These are phyloP conservation scores for Cantharis nigra DNA, from an alignment of 2,888 invertebrate species.

Conservation along the genomic window DNA sequence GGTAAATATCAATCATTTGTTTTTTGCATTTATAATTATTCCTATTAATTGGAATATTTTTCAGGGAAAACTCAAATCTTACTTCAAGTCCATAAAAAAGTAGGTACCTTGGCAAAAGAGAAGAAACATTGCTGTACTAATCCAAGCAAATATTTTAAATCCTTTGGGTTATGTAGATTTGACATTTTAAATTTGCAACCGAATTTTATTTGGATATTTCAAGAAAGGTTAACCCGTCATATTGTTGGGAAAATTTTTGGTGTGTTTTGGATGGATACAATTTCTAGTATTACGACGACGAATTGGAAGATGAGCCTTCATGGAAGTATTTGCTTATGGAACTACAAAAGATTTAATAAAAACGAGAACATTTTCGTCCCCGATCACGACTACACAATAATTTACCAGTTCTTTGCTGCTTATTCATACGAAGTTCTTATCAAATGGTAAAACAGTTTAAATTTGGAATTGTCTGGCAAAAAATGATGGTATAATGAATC, in stretches of 20 bases:
- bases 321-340: not conserved
- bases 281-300: not conserved
- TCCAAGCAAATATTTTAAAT: not conserved
- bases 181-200: not conserved
- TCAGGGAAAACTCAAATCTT: not conserved
- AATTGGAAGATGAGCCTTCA: not conserved
- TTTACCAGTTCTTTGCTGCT: not conserved
- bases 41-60: not conserved
- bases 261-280: not conserved
- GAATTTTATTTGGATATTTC: not conserved
- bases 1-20: too few species aligned
- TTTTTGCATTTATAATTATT: not conserved
- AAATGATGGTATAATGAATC: not conserved
- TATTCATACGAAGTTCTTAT: not conserved
- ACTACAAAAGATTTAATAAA: not conserved
- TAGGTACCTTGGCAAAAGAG: not conserved
- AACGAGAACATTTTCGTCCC: not conserved
- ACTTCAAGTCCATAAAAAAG: not conserved
- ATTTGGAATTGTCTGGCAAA: not conserved
- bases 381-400: not conserved
- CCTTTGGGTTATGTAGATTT: not conserved
- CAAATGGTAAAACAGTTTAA: not conserved
- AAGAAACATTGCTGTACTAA: not conserved
- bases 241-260: not conserved
- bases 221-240: not conserved